Conservation (phyloP, 2,888 invertebrate genomes). For the Linyphia triangularis region DNA sequence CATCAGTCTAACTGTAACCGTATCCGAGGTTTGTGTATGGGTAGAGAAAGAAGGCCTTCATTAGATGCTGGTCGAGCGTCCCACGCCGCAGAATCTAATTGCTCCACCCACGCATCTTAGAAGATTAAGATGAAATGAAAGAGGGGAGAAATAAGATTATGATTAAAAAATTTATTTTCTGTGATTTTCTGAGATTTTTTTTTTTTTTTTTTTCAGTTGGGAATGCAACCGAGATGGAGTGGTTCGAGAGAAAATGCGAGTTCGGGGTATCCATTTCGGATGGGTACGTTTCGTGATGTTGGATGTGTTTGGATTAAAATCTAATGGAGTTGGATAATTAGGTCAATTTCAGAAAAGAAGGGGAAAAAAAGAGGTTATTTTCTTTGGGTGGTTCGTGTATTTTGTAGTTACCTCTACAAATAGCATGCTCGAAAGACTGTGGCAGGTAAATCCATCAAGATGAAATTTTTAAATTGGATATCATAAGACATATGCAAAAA, state of each 20-base stretch:
- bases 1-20: constrained; percentile 28
- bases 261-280: neutral
- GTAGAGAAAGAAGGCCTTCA: constrained; percentile 14
- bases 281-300: neutral
- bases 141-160: neutral
- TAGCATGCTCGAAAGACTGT: no score
- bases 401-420: no score
- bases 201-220: neutral
- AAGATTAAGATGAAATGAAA: constrained; percentile 34
- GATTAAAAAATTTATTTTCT: neutral
- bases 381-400: no score
- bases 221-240: neutral
- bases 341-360: neutral
- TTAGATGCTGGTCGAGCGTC: constrained; percentile 38
- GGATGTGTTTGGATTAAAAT: neutral
- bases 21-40: neutral
- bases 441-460: no score
- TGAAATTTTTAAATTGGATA: no score
- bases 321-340: neutral
- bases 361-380: no score
- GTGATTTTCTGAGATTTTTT: neutral
- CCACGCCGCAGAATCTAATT: constrained; percentile 54
- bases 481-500: no score
- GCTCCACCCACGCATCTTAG: constrained; percentile 38
- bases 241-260: neutral